Base-by-base conservation (phyloP, 2,113 vertebrate species). In the Epinephelus moara region DNA sequence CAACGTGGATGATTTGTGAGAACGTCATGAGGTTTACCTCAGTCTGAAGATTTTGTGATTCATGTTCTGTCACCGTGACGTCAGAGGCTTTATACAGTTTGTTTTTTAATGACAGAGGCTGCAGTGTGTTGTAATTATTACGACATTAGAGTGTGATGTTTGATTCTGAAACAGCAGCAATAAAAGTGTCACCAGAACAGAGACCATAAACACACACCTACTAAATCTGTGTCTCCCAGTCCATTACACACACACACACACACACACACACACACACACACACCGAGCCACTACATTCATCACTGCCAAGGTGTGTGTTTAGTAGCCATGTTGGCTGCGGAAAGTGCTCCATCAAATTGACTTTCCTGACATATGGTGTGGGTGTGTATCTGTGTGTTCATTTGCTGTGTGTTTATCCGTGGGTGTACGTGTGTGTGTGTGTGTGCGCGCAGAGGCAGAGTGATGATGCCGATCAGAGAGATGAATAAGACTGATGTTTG, bases 291-390 rank as follows among this genome's bases (percentile, higher is more conserved):
- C 69, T 81, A 25, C 85, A 91, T 92, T 77, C 59, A 85, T 92
- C 85, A 88, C 81, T 87, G 89, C 81, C 87, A 83, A 23, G 71
- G 73, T 81, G 84, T 88, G 78, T 86, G 90, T 89, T 85, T 69
- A 81, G 85, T 42, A 42, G 73, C 84, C 81, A 70, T 60, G 73
- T 78, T 86, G 84, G 70, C 57, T 70, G 76, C 42, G 50, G 42
- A 81, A 77, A 78, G 91, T 81, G 81, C 87, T 92, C 74, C 75
- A 88, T 92, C 91, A 89, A 72, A 73, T 37, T 60, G 87, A 79
- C 85, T 89, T 76, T 84, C 62, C 75, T 78, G 87, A 88, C 88
- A 81, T 55, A 60, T 71, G 75, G 74, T 69, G 77, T 75, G 73
- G 42, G 49, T 52, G 85, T 87, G 82, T 85, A 40, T 84, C 42